Base-by-base conservation (phyloP, 1,140 invertebrate genomes). In the Drosophila ercepeae region DNA sequence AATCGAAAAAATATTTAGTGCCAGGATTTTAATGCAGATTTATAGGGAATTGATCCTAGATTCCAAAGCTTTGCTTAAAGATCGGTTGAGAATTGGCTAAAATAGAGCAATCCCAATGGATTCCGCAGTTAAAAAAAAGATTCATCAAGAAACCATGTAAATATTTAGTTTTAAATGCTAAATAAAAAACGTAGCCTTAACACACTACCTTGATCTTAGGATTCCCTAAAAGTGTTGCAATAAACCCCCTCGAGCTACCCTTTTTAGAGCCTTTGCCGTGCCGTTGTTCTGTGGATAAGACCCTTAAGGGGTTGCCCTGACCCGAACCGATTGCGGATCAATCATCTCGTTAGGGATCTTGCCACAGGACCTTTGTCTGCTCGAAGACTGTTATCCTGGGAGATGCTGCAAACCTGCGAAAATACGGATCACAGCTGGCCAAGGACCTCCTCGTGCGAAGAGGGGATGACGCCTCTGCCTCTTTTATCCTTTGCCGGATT, bases 391-490 rank as follows among this genome's bases (percentile, higher is more conserved):
- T 49, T 65, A 42, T 65, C 18, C 61, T 23, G 57, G 16, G 23
- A 21, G 36, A 48, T 36, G 29, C 34, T 9, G 51, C 39, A 42
- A 34, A 64, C 60, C 60, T 64, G 60, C 23, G 23, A 41, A 61
- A 64, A 48, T 67, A 32, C 16, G 41, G 65, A 46, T 46, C 58
- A 77, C 78, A 82, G 68, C 78, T 82, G 74, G 54, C 68, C 32
- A n/a, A 39, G 48, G 23, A 68, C 41, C 64, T 29, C 23, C 36
- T 39, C 36, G 29, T 11, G 29, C 29, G 29, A 32, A 32, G 11
- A 32, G 81, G 81, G 76, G 82, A 70, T 86, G 81, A 69, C 72
- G 81, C 81, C 79, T 53, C 76, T 55, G 76, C 67, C 64, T 54
- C 70, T 57, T 46, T 78, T 73, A 63, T 41, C 51, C 65, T 27